Evolutionary conservation across 2,797 vertebrate species (phyloP).

Genomic region (Babyrousa celebensis): DNA sequence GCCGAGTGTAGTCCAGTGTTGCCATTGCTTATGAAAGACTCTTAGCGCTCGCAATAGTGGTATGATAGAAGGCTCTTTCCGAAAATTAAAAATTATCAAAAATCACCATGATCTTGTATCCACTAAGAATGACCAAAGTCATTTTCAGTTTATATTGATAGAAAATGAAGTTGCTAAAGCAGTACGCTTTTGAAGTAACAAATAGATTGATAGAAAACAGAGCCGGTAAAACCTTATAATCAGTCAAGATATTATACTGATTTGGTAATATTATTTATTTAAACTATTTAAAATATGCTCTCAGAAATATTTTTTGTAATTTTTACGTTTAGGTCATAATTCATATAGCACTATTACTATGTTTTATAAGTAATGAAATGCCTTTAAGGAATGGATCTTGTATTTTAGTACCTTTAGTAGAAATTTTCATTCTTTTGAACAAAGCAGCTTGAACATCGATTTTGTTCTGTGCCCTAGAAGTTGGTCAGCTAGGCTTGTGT

Average conservation of each 20-base stretch:
- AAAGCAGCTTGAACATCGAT: background rate
- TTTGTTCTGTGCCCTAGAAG: background rate
- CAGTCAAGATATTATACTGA: background rate
- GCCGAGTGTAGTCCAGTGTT: background rate
- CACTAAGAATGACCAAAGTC: background rate
- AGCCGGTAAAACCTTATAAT: background rate
- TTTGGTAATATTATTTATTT: background rate
- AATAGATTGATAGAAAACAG: background rate
- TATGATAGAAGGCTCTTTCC: background rate
- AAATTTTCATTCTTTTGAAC: background rate
- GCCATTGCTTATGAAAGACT: background rate
- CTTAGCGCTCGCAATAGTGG: background rate
- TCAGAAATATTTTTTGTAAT: background rate
- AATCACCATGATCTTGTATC: background rate
- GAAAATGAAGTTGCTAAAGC: background rate
- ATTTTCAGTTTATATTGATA: background rate
- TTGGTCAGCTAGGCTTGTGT: background rate
- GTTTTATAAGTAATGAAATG: background rate
- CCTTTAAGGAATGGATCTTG: background rate
- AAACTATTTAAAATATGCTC: background rate
- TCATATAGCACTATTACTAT: background rate
- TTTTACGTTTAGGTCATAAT: background rate
- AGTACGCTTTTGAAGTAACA: background rate
- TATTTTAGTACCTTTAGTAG: background rate
- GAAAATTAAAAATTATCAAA: slow-evolving; percentile 4